Base-by-base conservation (phyloP, 2,888 invertebrate species). In the Scaptomyza cyrtandrae region DNA sequence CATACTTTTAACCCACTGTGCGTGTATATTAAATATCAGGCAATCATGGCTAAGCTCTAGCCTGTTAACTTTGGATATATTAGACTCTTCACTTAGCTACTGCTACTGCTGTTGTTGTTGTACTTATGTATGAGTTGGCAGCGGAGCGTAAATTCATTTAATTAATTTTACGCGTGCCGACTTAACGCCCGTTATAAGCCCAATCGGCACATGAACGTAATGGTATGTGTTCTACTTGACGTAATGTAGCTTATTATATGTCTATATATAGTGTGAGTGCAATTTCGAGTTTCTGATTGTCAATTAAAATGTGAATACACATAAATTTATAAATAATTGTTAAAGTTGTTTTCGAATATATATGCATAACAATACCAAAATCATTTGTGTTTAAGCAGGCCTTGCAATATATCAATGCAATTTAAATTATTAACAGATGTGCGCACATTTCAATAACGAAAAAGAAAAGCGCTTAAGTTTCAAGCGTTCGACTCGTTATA, bases 341-440 rank as follows among this genome's bases (percentile, higher is more conserved):
- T 19, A 2, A 16, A 3, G 19, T 19, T 37, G 37, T 24, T 24
- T 24, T 24, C 24, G 24, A 24, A 24, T 1, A 35, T 1, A 35
- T 35, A n/a, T n/a, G 19, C 4, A n/a, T 35, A 24, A 33, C 7
- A 7, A 16, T 48, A 6, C 31, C 6, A 16, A 10, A 4, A 16
- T 10, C 16, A 16, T 10, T 31, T 48, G 10, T 10, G 5, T 11
- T 24, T 24, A 16, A 41, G 16, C 10, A 5, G 11, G 19, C 6
- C 9, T 39, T 41, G 6, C 11, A 0, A 1, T 41, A 53, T 43
- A n/a, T 13, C 39, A 29, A 43, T 33, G 70, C 49, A 41, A 63
- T 73, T 75, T 60, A 56, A 73, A 59, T 61, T 71, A 53, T 66
- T 52, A 67, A 67, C 67, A 59, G 66, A 59, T 54, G 60, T 69